Evolutionary conservation across 2,888 invertebrate species (phyloP).

Genomic region (Drosophila formosana): DNA sequence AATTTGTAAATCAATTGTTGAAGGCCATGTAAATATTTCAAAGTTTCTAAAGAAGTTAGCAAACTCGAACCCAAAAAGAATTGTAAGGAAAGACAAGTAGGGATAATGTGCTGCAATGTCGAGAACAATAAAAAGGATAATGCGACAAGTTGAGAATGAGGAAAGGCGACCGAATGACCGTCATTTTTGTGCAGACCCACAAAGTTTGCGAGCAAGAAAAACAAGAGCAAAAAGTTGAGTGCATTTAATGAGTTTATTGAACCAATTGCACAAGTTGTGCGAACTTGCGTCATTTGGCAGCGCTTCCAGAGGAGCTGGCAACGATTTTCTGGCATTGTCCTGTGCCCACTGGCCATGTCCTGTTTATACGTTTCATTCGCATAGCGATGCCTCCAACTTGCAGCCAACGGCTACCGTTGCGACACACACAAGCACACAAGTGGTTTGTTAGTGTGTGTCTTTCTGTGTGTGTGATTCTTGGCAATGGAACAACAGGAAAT

Average conservation of each 20-base stretch:
- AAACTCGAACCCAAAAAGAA: slow-evolving; percentile 15
- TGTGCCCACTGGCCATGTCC: slow-evolving; percentile 27
- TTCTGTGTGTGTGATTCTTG: slow-evolving; percentile 40
- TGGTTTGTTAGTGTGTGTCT: slow-evolving; percentile 23
- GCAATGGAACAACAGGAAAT: slow-evolving; percentile 57
- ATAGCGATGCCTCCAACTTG: slow-evolving; percentile 11
- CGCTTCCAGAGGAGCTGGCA: slow-evolving; percentile 44
- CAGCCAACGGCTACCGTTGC: slow-evolving; percentile 35
- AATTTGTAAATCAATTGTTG: slow-evolving; percentile 1
- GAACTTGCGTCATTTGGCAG: slow-evolving; percentile 63
- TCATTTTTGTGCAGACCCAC: slow-evolving; percentile 48
- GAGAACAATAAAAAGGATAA: slow-evolving; percentile 76
- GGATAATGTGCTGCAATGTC: slow-evolving; percentile 70
- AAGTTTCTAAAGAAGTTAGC: slow-evolving; percentile 29
- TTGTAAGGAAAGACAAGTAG: slow-evolving; percentile 21
- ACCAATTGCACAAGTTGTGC: slow-evolving; percentile 74
- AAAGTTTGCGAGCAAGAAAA: slow-evolving; percentile 41
- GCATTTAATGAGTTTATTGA: slow-evolving; percentile 79
- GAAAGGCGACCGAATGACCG: slow-evolving; percentile 70
- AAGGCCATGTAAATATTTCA: slow-evolving; percentile 11
- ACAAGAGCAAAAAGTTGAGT: slow-evolving; percentile 55
- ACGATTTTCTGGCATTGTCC: slow-evolving; percentile 36
- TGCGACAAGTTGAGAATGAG: slow-evolving; percentile 77
- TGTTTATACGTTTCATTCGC: slow-evolving; percentile 31
- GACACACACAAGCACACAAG: slow-evolving; percentile 15